A percentile compares a stretch with the other conserved stretches of the same genome.
Conservation (phyloP, 1,140 invertebrate genomes). For the Lucilia sericata region DNA sequence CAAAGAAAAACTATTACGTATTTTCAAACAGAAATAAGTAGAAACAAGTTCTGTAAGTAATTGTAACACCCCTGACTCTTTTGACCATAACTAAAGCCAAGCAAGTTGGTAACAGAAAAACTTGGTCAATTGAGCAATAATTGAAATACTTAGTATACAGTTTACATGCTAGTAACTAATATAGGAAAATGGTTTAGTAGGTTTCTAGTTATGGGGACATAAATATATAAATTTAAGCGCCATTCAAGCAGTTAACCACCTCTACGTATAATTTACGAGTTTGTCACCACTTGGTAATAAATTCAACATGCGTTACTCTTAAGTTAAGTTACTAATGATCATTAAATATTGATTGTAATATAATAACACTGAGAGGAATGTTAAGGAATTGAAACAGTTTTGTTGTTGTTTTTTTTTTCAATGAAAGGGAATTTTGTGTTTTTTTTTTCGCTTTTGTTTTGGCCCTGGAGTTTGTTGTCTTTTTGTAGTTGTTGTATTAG, state of each 20-base stretch:
- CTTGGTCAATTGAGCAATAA: conserved; percentile 14
- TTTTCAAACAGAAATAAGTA: background rate
- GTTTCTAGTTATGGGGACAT: background rate
- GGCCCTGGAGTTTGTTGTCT: background rate
- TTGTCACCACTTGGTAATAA: background rate
- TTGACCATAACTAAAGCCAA: no score
- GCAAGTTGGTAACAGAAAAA: no score
- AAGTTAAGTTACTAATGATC: background rate
- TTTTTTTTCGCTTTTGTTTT: no score
- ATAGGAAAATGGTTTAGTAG: background rate
- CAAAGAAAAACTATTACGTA: background rate
- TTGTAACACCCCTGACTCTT: background rate
- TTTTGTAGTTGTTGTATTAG: background rate
- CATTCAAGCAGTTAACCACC: background rate
- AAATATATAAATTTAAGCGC: background rate
- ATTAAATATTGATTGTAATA: background rate
- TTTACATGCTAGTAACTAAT: background rate
- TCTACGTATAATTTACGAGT: no score
- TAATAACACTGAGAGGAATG: background rate
- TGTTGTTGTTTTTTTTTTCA: background rate
- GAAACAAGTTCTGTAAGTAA: background rate
- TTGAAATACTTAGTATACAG: background rate
- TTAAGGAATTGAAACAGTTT: background rate
- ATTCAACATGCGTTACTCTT: background rate
- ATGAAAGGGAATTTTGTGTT: conserved; percentile 8